These are phyloP conservation scores for Erebia ligea DNA, from an alignment of 2,888 invertebrate species.

Conservation along the genomic window DNA sequence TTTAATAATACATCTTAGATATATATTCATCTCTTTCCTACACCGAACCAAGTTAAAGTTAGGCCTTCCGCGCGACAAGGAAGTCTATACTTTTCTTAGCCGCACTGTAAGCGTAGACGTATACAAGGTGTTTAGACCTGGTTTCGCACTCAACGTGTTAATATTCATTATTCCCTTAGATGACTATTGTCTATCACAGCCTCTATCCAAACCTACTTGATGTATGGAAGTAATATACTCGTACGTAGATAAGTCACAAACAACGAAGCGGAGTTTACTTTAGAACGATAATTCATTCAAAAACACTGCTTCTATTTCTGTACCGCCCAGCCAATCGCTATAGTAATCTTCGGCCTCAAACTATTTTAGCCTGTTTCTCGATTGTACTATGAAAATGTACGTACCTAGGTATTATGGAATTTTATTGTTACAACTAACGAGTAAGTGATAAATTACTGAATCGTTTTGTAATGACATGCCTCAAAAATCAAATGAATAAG, in stretches of 20 bases:
- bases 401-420: constrained; percentile 11
- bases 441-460: not conserved
- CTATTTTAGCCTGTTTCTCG: constrained; percentile 62
- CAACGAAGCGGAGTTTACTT: constrained; percentile 31
- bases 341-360: constrained; percentile 62
- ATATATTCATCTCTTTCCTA: no score
- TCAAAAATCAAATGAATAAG: no score
- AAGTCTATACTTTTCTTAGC: no score
- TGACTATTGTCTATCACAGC: not conserved
- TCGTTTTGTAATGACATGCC: constrained; percentile 4
- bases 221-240: not conserved
- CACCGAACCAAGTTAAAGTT: no score
- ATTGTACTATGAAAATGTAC: constrained; percentile 50
- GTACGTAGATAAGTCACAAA: not conserved
- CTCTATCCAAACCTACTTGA: not conserved
- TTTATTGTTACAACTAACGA: not conserved
- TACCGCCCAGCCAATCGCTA: constrained; percentile 63
- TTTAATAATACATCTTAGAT: no score
- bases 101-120: no score
- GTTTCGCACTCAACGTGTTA: no score
- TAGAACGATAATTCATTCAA: constrained; percentile 48
- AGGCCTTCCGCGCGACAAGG: no score
- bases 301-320: constrained; percentile 58
- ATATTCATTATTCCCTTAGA: no score
- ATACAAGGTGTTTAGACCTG: no score